A percentile compares a stretch with the other conserved stretches of the same genome.
These are phyloP conservation scores for Palythoa heliodiscus DNA, from an alignment of 92 coral and sea anemone species.

Conservation along the genomic window DNA sequence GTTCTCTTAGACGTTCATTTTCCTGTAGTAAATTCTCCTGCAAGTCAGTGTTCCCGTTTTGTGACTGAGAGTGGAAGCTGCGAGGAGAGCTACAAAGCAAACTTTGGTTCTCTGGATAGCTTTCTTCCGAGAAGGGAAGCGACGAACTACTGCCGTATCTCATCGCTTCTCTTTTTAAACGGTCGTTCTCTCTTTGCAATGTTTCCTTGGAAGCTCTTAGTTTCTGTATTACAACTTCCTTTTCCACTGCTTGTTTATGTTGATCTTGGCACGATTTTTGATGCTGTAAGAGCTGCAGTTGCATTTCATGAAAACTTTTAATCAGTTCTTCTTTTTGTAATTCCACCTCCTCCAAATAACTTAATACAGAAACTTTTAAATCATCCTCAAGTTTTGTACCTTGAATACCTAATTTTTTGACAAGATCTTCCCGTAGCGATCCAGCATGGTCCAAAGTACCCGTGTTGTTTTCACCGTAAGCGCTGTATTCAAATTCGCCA, in stretches of 20 bases:
- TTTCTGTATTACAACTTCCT: slow-evolving; percentile 60
- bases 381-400: slow-evolving; percentile 85
- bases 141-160: slow-evolving; percentile 41
- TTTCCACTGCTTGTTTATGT: slow-evolving; percentile 62
- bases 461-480: background rate
- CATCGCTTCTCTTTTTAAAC: slow-evolving; percentile 48
- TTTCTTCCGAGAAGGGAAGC: slow-evolving; percentile 50
- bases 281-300: slow-evolving; percentile 72
- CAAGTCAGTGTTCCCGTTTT: slow-evolving; percentile 57
- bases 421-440: slow-evolving; percentile 75
- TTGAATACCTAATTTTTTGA: slow-evolving; percentile 70
- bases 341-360: slow-evolving; percentile 85
- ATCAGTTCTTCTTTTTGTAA: slow-evolving; percentile 81
- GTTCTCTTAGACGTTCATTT: slow-evolving; percentile 68
- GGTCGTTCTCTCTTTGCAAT: slow-evolving; percentile 67
- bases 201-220: slow-evolving; percentile 64
- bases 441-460: slow-evolving; percentile 18
- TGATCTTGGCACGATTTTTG: slow-evolving; percentile 77
- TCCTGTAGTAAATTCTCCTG: slow-evolving; percentile 72
- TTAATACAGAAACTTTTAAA: slow-evolving; percentile 71
- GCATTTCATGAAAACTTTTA: slow-evolving; percentile 79
- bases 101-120: slow-evolving; percentile 50
- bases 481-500: background rate
- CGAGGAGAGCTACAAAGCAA: slow-evolving; percentile 51
- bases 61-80: slow-evolving; percentile 56